Conservation (phyloP, 1,140 invertebrate genomes). For the Euschistus heros region DNA sequence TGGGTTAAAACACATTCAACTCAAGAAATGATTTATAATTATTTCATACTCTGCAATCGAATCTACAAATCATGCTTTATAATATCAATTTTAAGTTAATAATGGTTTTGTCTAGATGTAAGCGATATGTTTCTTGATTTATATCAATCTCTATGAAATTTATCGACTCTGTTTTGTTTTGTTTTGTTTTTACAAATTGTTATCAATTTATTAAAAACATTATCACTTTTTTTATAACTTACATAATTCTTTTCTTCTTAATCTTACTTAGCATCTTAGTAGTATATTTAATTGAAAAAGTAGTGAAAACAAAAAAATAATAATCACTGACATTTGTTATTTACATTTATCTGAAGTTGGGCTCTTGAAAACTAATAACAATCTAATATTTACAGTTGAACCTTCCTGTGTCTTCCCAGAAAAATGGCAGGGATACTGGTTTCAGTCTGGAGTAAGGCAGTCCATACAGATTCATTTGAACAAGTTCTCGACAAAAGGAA, state of each 20-base stretch:
- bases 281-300: background rate
- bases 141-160: too few species aligned
- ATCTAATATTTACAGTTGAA: background rate
- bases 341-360: background rate
- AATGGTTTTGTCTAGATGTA: too few species aligned
- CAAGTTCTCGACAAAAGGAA: constrained; percentile 60
- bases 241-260: background rate
- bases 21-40: too few species aligned
- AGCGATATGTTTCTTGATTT: too few species aligned
- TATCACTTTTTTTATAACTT: background rate
- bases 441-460: constrained; percentile 56
- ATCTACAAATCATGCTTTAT: too few species aligned
- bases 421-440: constrained; percentile 64
- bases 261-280: background rate
- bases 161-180: too few species aligned
- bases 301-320: background rate
- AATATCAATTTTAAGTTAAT: too few species aligned
- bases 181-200: too few species aligned
- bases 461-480: constrained; percentile 56
- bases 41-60: too few species aligned
- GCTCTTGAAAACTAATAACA: background rate
- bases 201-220: background rate
- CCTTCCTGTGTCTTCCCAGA: constrained; percentile 52
- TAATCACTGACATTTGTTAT: background rate
- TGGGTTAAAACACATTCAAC: too few species aligned